These are phyloP conservation scores for Drusus annulatus DNA, from an alignment of 1,140 invertebrate genomes.

Conservation along the genomic window DNA sequence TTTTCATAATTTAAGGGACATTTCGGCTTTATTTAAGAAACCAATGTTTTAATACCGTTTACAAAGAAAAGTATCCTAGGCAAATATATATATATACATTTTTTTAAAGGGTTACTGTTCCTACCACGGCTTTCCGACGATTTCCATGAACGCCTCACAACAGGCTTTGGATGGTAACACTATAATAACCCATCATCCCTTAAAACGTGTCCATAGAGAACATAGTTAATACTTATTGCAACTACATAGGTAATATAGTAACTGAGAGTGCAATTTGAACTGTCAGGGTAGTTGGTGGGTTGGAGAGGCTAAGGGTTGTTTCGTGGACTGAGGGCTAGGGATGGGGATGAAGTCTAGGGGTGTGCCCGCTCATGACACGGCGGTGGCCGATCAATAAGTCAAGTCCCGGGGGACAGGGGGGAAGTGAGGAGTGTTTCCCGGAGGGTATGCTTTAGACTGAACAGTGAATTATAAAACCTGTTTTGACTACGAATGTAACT, in stretches of 20 bases:
- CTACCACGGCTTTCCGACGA: too few relatives aligned
- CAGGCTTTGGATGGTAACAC: not conserved
- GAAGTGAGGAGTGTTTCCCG: not conserved
- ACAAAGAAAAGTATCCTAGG: too few relatives aligned
- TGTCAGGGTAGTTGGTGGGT: not conserved
- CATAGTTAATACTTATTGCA: too few relatives aligned
- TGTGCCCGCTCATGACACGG: constrained; percentile 40
- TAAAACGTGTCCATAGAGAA: too few relatives aligned
- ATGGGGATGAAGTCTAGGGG: not conserved
- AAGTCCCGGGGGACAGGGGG: constrained; percentile 38
- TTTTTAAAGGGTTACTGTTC: too few relatives aligned
- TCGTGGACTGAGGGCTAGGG: not conserved
- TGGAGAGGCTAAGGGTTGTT: not conserved
- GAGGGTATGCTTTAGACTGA: not conserved
- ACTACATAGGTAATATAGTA: not conserved
- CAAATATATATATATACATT: too few relatives aligned
- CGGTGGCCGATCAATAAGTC: constrained; percentile 51
- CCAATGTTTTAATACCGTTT: too few relatives aligned
- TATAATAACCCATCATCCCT: too few relatives aligned
- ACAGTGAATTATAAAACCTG: not conserved
- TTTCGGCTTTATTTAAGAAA: too few relatives aligned
- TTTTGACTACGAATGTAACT: too few relatives aligned
- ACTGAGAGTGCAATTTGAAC: not conserved
- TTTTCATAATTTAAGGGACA: too few relatives aligned
- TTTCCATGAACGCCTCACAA: too few relatives aligned